phyloP scores from a whole-genome alignment of 2,888 invertebrate species.

The Horisme vitalbata region DNA sequence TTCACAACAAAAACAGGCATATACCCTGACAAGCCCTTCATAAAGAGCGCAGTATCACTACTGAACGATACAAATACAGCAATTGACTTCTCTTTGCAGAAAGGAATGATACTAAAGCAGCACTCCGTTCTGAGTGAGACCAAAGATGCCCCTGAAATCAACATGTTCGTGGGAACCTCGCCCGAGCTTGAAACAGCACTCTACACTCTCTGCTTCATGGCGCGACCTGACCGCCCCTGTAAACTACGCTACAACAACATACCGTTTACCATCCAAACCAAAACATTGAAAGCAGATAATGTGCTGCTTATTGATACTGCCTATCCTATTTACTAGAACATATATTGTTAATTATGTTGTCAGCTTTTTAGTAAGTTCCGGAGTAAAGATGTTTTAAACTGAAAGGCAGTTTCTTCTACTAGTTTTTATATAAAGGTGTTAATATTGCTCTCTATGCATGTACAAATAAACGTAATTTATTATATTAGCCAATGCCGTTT shows the following conservation, averaged over 20 bases:
- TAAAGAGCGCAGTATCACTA: neutral
- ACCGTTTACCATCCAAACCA: conserved; percentile 70
- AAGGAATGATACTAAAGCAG: conserved; percentile 89
- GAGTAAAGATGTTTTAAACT: no score
- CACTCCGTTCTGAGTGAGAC: conserved; percentile 88
- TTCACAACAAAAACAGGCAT: no score
- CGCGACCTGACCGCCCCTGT: conserved; percentile 89
- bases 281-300: conserved; percentile 66
- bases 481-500: neutral
- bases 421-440: no score
- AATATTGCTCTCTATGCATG: conserved; percentile 21
- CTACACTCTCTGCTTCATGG: conserved; percentile 93
- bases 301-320: conserved; percentile 69
- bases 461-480: conserved; percentile 18
- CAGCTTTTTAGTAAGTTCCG: no score
- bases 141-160: conserved; percentile 89
- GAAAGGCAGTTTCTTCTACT: no score
- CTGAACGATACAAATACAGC: neutral
- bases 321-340: conserved; percentile 54
- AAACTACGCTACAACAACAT: conserved; percentile 81
- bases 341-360: no score
- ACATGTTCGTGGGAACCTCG: conserved; percentile 92
- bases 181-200: conserved; percentile 95
- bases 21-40: no score
- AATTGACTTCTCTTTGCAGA: conserved; percentile 79